Evolutionary conservation across 1,140 invertebrate species (phyloP).

Genomic region (Laupala kohalensis): DNA sequence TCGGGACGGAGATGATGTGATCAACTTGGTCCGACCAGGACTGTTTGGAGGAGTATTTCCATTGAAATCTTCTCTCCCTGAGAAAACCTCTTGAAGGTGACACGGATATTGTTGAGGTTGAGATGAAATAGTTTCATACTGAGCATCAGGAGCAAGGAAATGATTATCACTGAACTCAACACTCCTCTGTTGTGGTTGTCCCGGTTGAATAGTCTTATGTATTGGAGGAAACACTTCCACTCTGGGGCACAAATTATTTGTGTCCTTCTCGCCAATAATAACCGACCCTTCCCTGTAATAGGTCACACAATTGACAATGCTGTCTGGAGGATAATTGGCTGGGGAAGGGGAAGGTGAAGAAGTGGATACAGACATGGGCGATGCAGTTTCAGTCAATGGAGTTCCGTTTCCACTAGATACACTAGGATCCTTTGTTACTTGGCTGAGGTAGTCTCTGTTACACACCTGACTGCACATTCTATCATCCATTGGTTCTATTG

Average conservation of each 20-base stretch:
- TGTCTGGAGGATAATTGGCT: constrained; percentile 3
- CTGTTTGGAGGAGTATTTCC: constrained; percentile 13
- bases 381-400: neutral
- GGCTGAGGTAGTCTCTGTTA: neutral
- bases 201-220: constrained; percentile 14
- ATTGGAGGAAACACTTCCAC: constrained; percentile 14
- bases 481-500: neutral
- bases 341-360: neutral
- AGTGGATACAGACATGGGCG: constrained; percentile 12
- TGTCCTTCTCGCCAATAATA: neutral
- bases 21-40: constrained; percentile 16
- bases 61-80: constrained; percentile 6
- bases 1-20: constrained; percentile 25
- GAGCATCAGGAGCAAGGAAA: constrained; percentile 43
- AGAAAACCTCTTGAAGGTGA: constrained; percentile 12
- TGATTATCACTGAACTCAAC: constrained; percentile 15
- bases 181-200: constrained; percentile 15
- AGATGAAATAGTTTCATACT: constrained; percentile 44
- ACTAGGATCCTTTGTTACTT: neutral
- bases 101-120: constrained; percentile 20
- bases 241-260: neutral
- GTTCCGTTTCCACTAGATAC: neutral
- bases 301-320: constrained; percentile 1
- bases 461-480: neutral
- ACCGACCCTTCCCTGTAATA: neutral